Evolutionary conservation across 1,140 invertebrate genomes (phyloP), one percentile per base, ranked within the genome.

Genomic region (Apocrypta bakeri): DNA sequence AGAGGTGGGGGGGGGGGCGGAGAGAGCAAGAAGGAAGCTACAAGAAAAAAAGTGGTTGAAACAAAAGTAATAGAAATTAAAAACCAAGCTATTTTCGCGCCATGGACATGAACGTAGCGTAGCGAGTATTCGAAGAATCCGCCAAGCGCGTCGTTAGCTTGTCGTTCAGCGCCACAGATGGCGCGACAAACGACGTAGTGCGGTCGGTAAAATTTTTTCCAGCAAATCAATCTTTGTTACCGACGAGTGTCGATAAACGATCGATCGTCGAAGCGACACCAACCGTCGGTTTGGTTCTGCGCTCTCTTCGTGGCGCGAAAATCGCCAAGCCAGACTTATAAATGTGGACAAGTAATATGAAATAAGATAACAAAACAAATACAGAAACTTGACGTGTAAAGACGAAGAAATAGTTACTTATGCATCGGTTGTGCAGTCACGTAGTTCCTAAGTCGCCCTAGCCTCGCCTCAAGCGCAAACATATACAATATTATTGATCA

Each of bases 371-470:
- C 75, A 61, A 63, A 85, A 71, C 84, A 81, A 71, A 83, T 81
- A 86, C 82, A 82, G 84, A 72, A 85, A 86, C 83, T 63, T 84
- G 79, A 85, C 81, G 88, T 84, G 83, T 87, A 87, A 85, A 87
- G 86, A 85, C 77, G 72, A 73, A 87, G 86, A 88, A 91, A 91
- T 90, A 91, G 90, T 91, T 91, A 92, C 89, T 91, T 91, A 81
- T 84, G 91, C 89, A 91, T 92, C 89, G 90, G 91, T 92, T 92
- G 91, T 92, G 91, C 91, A 90, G 89, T 90, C 88, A 91, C 87
- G 91, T 92, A 92, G 91, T 92, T 92, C 91, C 91, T 92, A 92
- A 91, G 88, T 92, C 90, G 90, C 87, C 90, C 90, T 91, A 92
- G 91, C 91, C 90, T 91, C 91, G 90, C 85, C 86, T 87, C 82